Evolutionary conservation across 92 coral and sea anemone species (phyloP).

Genomic region (Phymanthus crucifer): DNA sequence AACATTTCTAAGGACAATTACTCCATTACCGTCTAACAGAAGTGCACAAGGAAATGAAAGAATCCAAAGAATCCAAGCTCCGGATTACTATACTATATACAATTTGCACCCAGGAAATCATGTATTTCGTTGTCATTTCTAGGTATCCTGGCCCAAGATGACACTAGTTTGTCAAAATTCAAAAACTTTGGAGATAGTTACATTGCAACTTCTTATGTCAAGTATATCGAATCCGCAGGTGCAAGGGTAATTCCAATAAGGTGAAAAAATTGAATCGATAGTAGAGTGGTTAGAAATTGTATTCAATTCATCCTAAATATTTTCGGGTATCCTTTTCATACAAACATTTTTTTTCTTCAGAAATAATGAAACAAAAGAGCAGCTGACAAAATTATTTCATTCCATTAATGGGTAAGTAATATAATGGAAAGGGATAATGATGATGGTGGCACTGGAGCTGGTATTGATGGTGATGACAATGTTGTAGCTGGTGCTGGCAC

Average conservation of each 20-base stretch:
- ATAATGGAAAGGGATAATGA: not conserved
- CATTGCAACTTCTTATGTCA: constrained; percentile 90
- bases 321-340: not conserved
- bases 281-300: not conserved
- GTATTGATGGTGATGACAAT: not conserved
- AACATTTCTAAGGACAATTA: no score
- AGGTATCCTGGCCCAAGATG: constrained; percentile 85
- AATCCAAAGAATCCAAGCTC: no score
- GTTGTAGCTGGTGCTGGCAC: not conserved
- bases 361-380: constrained; percentile 55
- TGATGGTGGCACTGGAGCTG: not conserved
- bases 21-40: no score
- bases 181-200: constrained; percentile 59
- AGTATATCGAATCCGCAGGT: constrained; percentile 92
- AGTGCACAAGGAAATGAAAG: no score
- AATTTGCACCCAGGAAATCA: no score
- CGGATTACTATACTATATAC: no score
- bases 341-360: constrained; percentile 21
- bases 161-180: constrained; percentile 29
- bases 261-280: constrained; percentile 31
- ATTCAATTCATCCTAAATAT: constrained; percentile 2
- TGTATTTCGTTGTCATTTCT: not conserved
- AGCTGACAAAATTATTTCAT: constrained; percentile 58
- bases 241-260: constrained; percentile 87
- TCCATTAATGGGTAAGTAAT: constrained; percentile 88